Percentiles rank a stretch among this genome's conserved stretches.
Evolutionary conservation across 1,140 invertebrate genomes (phyloP).

Genomic region (Glomeris maerens): DNA sequence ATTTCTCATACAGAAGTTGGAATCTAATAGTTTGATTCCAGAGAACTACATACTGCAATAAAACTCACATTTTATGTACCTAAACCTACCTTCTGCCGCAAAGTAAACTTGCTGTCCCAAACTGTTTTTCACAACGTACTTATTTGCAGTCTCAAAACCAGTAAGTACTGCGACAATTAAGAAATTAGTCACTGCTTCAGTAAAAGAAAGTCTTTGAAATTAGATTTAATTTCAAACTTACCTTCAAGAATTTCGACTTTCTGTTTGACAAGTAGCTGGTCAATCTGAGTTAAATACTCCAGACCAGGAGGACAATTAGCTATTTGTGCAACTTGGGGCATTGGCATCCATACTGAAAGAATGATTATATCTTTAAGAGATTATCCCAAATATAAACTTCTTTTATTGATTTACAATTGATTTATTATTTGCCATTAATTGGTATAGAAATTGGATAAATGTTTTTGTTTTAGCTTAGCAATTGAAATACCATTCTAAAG

Average conservation of each 20-base stretch:
- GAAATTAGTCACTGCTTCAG: too few species aligned
- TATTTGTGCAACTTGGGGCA: conserved; percentile 46
- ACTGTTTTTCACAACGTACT: conserved; percentile 59
- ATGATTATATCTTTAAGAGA: too few species aligned
- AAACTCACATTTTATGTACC: too few species aligned
- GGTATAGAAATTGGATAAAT: too few species aligned
- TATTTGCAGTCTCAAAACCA: conserved; percentile 79
- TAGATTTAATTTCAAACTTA: too few species aligned
- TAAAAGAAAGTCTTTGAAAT: too few species aligned
- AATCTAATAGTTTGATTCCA: conserved; percentile 32
- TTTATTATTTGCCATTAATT: too few species aligned
- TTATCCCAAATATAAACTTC: too few species aligned
- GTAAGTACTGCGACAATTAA: conserved; percentile 41
- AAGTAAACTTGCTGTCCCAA: conserved; percentile 65
- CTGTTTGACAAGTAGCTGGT: conserved; percentile 73
- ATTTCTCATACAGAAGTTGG: conserved; percentile 47
- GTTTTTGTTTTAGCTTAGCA: too few species aligned
- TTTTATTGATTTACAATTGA: too few species aligned
- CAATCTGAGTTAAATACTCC: conserved; percentile 82
- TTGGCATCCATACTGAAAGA: conserved; percentile 62
- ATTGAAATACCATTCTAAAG: too few species aligned
- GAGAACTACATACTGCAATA: too few species aligned
- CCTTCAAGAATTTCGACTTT: conserved; percentile 71
- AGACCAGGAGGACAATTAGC: conserved; percentile 75
- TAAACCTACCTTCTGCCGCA: conserved; percentile 52